Evolutionary conservation across 2,888 invertebrate species (phyloP), one percentile per base, ranked within the genome.

Genomic region (Drepanosiphum platanoidis): DNA sequence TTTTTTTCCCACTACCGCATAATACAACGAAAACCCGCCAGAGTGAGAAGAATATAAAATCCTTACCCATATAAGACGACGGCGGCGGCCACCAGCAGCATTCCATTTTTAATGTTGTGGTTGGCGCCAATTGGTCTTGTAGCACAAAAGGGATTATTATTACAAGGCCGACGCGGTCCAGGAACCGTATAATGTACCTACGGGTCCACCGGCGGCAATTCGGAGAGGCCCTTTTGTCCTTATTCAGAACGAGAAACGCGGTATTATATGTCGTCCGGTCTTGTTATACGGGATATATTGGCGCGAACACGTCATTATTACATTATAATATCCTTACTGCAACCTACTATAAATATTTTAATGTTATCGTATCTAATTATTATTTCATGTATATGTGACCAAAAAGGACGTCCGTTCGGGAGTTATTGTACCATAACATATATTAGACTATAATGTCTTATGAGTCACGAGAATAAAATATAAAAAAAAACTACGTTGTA

Each of bases 111-210:
- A 39, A 70, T 75, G 77, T 77, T 70, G 58, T 66, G 77, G 77
- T 84, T 84, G 84, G 84, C 84, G 84, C 84, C 84, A 84, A 84
- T 77, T 46, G 77, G 84, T 84, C 84, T 84, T 84, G 84, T 84
- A 27, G 61, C 15, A 84, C 68, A 58, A 77, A 77, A 84, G 84
- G 84, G 84, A 77, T 84, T 75, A 84, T 72, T 72, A 83, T 84
- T 84, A 75, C 84, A 84, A 84, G 84, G 77, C 46, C 75, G 83
- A 84, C 39, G 75, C 68, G 52, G 75, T 84, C 52, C 75, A 66
- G 52, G 36, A 83, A 83, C 83, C 75, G 52, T 83, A 52, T 52
- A 52, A 52, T 52, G 9, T 68, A n/a, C n/a, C n/a, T n/a, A 68
- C 68, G 39, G 39, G 58, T 81, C 32, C 36, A 36, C 27, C 30